phyloP scores from a whole-genome alignment of 2,113 vertebrate genomes.

The Halcyon malimbica region DNA sequence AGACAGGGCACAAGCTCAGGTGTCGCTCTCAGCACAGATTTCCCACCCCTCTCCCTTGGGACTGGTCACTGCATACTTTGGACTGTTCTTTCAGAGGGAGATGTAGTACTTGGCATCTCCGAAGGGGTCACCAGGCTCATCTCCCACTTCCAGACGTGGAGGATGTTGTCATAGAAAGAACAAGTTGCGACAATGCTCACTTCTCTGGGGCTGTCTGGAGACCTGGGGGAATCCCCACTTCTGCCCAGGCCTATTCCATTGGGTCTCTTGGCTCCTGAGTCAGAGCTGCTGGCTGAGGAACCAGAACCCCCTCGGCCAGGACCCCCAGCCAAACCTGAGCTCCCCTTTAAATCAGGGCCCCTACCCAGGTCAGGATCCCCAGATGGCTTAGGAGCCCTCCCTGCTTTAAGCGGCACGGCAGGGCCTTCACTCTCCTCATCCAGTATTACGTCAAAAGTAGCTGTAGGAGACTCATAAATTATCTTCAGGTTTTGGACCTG shows the following conservation, averaged over 20 bases:
- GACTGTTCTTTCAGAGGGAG: not conserved
- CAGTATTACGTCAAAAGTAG: slow-evolving; percentile 77
- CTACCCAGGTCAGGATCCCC: not conserved
- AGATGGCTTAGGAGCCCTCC: not conserved
- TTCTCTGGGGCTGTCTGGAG: slow-evolving; percentile 35
- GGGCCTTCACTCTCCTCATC: slow-evolving; percentile 75
- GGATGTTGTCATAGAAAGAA: slow-evolving; percentile 91
- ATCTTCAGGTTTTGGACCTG: slow-evolving; percentile 75
- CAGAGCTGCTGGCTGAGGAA: not conserved
- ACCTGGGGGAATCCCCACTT: not conserved
- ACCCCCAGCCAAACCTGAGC: not conserved
- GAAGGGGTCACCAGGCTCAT: slow-evolving; percentile 41
- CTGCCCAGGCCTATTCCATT: not conserved
- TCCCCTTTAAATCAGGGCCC: not conserved
- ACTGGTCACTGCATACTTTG: not conserved
- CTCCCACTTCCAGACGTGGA: slow-evolving; percentile 94
- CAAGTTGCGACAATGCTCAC: slow-evolving; percentile 86
- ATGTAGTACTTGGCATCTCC: not conserved
- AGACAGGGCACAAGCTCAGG: not conserved
- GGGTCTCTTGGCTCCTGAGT: not conserved
- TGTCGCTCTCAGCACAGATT: not conserved
- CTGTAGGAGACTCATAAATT: slow-evolving; percentile 80
- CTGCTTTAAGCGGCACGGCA: not conserved
- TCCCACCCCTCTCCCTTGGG: not conserved
- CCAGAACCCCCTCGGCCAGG: not conserved